Base-by-base conservation (phyloP, 2,888 invertebrate genomes). In the Pimpla rufipes region DNA sequence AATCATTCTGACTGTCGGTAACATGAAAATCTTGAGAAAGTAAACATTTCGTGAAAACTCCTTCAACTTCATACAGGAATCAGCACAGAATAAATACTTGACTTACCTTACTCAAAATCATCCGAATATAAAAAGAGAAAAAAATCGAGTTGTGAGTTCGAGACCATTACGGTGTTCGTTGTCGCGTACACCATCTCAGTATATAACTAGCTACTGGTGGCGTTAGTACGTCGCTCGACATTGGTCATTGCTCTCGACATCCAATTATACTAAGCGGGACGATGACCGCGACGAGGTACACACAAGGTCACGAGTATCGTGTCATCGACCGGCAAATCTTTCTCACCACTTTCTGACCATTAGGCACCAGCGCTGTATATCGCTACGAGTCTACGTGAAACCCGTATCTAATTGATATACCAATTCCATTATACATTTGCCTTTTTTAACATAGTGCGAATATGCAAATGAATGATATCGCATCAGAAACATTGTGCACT, bases 321-420 rank as follows among this genome's bases (percentile, higher is more conserved):
- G 85, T 85, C 86, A 85, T 85, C 83, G 83, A 85, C 85, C 86
- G 78, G 78, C 78, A 78, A 85, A 83, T 85, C 77, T 73, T 64
- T 78, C 55, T 80, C 57, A 21, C 47, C 47, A 62, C 68, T 68
- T 59, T 29, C 21, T 8, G 8, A 77, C 68, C 47, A 70, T 78
- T 70, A 40, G 59, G 18, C 21, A 18, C 70, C 37, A 62, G 2
- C 35, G n/a, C 8, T n/a, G n/a, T 29, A 23, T 5, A n/a, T 57
- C 37, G 35, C 2, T n/a, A 37, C 37, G 37, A 62, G 18, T 62
- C 2, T 40, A 40, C 18, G 62, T 40, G 10, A 62, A 62, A 62
- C 13, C 4, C 40, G 18, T 5, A 40, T 37, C n/a, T 16, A 37
- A 35, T 7, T 35, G 29, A 29, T 57, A 57, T 29, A n/a, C 23